Evolutionary conservation across 1,140 invertebrate genomes (phyloP).

Genomic region (Reticulitermes speratus): DNA sequence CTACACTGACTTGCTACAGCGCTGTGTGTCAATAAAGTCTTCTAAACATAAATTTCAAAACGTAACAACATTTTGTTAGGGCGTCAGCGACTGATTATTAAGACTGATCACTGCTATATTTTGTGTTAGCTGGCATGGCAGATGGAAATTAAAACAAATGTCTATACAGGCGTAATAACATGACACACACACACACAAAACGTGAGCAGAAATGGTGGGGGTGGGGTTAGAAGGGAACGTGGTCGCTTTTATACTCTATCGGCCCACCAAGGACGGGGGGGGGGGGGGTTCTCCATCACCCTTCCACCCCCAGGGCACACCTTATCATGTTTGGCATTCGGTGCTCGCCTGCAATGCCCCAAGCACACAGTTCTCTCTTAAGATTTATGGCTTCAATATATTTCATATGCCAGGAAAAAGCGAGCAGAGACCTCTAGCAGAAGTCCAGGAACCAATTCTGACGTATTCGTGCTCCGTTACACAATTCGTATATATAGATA

Average conservation of each 20-base stretch:
- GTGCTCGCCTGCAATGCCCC: background rate
- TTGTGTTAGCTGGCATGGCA: background rate
- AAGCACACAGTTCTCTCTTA: background rate
- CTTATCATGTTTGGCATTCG: conserved; percentile 6
- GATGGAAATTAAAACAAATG: conserved; percentile 8
- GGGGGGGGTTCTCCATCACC: background rate
- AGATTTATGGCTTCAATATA: conserved; percentile 19
- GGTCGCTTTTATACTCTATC: too few relatives aligned
- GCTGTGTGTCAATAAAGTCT: background rate
- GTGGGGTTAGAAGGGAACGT: too few relatives aligned
- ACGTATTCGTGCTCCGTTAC: background rate
- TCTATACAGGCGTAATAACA: background rate
- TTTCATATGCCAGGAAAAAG: background rate
- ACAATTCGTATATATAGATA: background rate
- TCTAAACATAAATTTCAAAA: background rate
- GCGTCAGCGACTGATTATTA: background rate
- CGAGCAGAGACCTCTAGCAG: background rate
- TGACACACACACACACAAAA: background rate
- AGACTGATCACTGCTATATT: background rate
- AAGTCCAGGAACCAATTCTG: conserved; percentile 2
- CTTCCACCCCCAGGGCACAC: background rate
- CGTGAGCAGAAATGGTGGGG: too few relatives aligned
- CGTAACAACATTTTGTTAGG: background rate
- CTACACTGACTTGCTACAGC: too few relatives aligned
- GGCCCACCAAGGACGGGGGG: too few relatives aligned